Base-by-base conservation (phyloP, 2,797 vertebrate genomes). In the Urosaurus nigricauda region DNA sequence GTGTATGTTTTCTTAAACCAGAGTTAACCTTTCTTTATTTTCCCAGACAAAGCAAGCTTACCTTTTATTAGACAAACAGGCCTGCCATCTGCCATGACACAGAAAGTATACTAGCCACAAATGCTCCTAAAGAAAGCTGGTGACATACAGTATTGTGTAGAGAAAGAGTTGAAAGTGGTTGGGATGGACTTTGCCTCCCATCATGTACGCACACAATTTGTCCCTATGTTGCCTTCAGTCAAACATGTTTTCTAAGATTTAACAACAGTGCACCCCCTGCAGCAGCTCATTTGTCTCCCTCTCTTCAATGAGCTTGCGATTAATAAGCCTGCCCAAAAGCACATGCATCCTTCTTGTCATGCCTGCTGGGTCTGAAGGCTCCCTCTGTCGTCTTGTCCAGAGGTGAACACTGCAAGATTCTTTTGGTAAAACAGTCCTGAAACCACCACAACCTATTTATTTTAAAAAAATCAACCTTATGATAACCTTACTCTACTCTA, bases 1-100 rank as follows among this genome's bases (percentile, higher is more conserved):
- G 79, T 89, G 84, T 89, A 70, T 53, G 26, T 85, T 87, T 73
- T 74, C 79, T 82, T 65, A 74, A 82, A 75, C 35, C 78, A 89
- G 43, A 53, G 84, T 53, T 80, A 81, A 80, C 70, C 37, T 79
- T 51, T 40, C 37, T 60, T 60, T 12, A 65, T 53, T 79, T 86
- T 43, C 78, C 70, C 32, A 74, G 84, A 80, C 24, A 82, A 86
- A n/a, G 21, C 21, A 78, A 74, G n/a, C 56, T 73, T 83, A 65
- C 79, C 32, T 74, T 85, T 71, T 81, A 80, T 74, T 65, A 89
- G 51, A 58, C 37, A 73, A 73, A 63, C 19, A 85, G 56, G 75
- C 47, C 77, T 56, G 43, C 63, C 88, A 74, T 53, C 78, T 89
- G 43, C 70, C 43, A 8, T 12, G 19, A 56, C 11, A 65, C 70